Evolutionary conservation across 1,140 invertebrate species (phyloP).

Genomic region (Zaprionus ornatus): DNA sequence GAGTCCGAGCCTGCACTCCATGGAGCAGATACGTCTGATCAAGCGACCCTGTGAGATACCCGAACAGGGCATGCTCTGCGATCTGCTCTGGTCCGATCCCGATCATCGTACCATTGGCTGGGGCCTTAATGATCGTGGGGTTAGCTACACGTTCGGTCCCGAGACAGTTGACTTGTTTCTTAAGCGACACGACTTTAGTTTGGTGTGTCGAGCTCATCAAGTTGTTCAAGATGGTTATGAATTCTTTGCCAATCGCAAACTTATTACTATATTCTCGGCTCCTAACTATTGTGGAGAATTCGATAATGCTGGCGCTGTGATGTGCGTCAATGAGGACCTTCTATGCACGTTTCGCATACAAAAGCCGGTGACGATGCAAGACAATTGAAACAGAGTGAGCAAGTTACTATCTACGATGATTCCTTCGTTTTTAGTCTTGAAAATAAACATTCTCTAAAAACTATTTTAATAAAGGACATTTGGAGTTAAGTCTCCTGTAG

Average conservation of each 20-base stretch:
- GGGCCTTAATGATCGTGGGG: constrained; percentile 97
- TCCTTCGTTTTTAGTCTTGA: not conserved
- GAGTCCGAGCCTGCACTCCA: constrained; percentile 93
- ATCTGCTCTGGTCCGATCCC: constrained; percentile 98
- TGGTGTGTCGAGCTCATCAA: constrained; percentile 98
- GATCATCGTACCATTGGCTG: constrained; percentile 93
- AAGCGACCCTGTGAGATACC: constrained; percentile 96
- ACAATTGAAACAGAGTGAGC: not conserved
- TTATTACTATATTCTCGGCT: constrained; percentile 97
- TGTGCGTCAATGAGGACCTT: constrained; percentile 98
- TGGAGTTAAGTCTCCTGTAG: no score
- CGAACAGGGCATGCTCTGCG: constrained; percentile 96
- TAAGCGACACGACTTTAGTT: constrained; percentile 95
- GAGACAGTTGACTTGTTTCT: constrained; percentile 96
- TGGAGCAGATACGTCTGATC: constrained; percentile 95
- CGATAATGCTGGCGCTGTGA: constrained; percentile 99
- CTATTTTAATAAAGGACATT: not conserved
- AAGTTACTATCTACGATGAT: no score
- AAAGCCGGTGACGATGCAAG: constrained; percentile 12
- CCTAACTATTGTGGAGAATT: constrained; percentile 97
- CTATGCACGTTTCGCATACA: constrained; percentile 95
- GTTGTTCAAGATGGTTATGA: constrained; percentile 99
- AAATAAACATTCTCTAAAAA: not conserved
- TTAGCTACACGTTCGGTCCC: constrained; percentile 96
- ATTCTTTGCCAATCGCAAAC: constrained; percentile 98